Conservation (phyloP, 1,140 invertebrate species). For the Drosophila yakuba region DNA sequence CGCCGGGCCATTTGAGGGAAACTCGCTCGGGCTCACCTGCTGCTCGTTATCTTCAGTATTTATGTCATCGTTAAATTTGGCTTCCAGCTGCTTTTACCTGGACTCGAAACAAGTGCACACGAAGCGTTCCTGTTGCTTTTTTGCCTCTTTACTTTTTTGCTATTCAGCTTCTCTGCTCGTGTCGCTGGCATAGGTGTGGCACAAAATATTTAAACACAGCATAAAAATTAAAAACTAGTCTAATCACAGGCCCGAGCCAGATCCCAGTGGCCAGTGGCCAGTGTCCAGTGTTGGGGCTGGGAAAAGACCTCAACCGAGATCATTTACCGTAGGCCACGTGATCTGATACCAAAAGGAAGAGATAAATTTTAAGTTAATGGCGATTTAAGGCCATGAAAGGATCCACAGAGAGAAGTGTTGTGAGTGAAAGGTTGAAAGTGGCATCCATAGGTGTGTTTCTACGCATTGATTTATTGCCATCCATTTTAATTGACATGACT, state of each 20-base stretch:
- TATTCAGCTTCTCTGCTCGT: constrained; percentile 1
- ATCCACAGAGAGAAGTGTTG: background rate
- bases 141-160: background rate
- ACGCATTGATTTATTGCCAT: constrained; percentile 6
- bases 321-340: constrained; percentile 39
- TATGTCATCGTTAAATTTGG: constrained; percentile 77
- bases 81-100: constrained; percentile 66
- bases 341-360: constrained; percentile 4
- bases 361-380: constrained; percentile 11
- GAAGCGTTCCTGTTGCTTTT: constrained; percentile 16
- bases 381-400: constrained; percentile 1
- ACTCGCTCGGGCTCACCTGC: constrained; percentile 47
- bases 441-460: background rate
- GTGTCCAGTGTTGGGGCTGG: background rate
- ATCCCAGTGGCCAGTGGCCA: background rate
- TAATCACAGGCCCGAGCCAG: constrained; percentile 57
- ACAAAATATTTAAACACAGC: constrained; percentile 73
- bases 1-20: constrained; percentile 41
- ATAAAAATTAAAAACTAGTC: constrained; percentile 79
- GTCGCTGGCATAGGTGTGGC: constrained; percentile 63
- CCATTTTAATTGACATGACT: background rate
- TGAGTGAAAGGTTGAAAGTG: background rate
- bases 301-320: constrained; percentile 31
- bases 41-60: constrained; percentile 71
- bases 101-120: constrained; percentile 48